Conservation (phyloP, 2,113 vertebrate species). For the Haemorhous mexicanus region DNA sequence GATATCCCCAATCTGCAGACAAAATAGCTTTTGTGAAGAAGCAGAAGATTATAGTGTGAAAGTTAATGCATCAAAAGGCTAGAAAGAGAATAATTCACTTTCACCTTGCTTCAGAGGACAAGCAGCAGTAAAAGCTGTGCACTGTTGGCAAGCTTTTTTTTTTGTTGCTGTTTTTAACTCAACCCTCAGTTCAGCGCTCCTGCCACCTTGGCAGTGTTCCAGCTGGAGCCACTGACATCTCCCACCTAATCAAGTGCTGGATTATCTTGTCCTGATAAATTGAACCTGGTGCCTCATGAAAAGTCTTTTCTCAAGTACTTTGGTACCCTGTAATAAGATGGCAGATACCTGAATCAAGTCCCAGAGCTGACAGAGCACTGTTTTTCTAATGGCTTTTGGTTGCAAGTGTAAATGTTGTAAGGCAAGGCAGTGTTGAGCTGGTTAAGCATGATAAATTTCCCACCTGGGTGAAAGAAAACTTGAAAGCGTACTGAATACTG, state of each 20-base stretch:
- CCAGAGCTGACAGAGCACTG: constrained; percentile 67
- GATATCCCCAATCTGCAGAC: constrained; percentile 4
- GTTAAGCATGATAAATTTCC: constrained; percentile 65
- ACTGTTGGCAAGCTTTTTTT: constrained; percentile 58
- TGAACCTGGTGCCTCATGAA: constrained; percentile 72
- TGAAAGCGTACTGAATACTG: background rate
- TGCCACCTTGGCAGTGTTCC: constrained; percentile 40
- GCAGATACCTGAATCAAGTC: constrained; percentile 74
- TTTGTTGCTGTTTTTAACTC: constrained; percentile 56
- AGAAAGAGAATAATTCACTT: constrained; percentile 59
- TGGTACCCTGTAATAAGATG: constrained; percentile 49
- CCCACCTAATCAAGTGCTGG: constrained; percentile 76
- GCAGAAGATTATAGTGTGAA: constrained; percentile 11
- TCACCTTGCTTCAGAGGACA: constrained; percentile 77
- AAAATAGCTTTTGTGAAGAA: constrained; percentile 47
- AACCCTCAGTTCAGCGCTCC: constrained; percentile 28
- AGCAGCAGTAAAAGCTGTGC: constrained; percentile 56
- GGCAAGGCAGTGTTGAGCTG: constrained; percentile 53
- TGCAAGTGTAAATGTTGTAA: constrained; percentile 78
- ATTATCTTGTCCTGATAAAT: constrained; percentile 83
- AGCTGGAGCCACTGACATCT: constrained; percentile 70
- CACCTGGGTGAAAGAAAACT: background rate
- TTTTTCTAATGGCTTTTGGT: constrained; percentile 78
- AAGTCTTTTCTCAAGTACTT: constrained; percentile 74
- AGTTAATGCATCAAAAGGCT: constrained; percentile 40